Base-by-base conservation (phyloP, 2,113 vertebrate species). In the Chloroceryle aenea region DNA sequence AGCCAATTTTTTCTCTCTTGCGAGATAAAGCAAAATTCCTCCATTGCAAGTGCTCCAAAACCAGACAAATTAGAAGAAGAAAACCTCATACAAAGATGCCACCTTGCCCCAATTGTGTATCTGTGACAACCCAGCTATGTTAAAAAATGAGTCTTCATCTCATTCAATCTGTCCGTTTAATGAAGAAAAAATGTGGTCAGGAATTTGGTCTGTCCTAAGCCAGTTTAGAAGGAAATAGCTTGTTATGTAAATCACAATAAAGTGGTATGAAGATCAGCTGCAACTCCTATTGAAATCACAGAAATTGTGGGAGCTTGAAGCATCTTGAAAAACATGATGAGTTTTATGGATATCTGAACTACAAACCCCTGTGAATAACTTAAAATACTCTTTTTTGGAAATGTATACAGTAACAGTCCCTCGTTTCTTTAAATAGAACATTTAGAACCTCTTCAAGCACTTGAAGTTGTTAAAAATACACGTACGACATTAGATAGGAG, bases 371-470 rank as follows among this genome's bases (percentile, higher is more conserved):
- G 27, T 84, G n/a, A 50, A 25, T 86, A 92, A 77, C 30, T 80
- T 91, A 73, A 83, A 85, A 88, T 27, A 66, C 15, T 40, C 6
- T 3, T 76, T 77, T 92, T 20, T 19, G 26, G 18, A 90, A 90
- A 38, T 80, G 76, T 86, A 84, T 92, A 55, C 18, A 90, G 68
- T 92, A 38, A 3, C 6, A 40, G 7, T 42, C 21, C 29, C n/a
- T 81, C 25, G 45, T 82, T 87, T 92, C 66, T 68, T 78, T 94
- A 94, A 95, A 90, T 90, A 88, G 73, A 90, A 30, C 27, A 68
- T 68, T 86, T 21, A 86, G 45, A 73, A 87, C 12, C 29, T 67
- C 56, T 82, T 85, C 38, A 80, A 61, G 22, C 9, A 30, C 77
- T 90, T 80, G 23, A 87, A 64, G 32, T 43, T 89, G 19, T 61